These are phyloP conservation scores for Acholoe squamosa DNA, from an alignment of 2,888 invertebrate genomes.

Conservation along the genomic window DNA sequence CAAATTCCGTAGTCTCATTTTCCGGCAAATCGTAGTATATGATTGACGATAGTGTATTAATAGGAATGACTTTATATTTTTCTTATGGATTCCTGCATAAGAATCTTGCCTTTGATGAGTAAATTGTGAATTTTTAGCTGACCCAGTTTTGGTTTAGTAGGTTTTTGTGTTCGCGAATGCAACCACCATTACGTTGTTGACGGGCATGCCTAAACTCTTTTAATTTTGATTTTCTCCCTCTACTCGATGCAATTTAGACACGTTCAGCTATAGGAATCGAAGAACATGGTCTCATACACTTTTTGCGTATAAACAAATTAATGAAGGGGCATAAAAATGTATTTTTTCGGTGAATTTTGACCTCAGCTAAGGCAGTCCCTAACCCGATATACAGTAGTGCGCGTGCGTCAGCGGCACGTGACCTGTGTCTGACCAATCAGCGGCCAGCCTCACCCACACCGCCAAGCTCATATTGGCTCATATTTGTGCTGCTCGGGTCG, in stretches of 20 bases:
- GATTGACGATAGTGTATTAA: background rate
- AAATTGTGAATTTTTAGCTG: too few species aligned
- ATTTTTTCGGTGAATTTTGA: background rate
- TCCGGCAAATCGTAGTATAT: background rate
- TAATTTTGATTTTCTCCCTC: too few species aligned
- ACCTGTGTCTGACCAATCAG: background rate
- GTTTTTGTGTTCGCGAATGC: too few species aligned
- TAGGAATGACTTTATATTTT: background rate
- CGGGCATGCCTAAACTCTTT: too few species aligned
- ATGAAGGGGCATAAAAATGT: background rate
- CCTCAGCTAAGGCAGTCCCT: background rate
- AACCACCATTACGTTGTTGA: too few species aligned
- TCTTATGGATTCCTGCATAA: too few species aligned
- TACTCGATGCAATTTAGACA: too few species aligned
- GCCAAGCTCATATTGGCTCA: constrained; percentile 66
- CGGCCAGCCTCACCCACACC: constrained; percentile 59
- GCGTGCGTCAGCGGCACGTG: constrained; percentile 32
- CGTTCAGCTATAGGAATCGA: background rate
- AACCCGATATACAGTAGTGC: background rate
- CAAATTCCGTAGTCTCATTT: background rate
- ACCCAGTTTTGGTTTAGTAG: too few species aligned
- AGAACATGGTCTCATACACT: background rate
- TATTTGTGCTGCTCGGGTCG: constrained; percentile 53
- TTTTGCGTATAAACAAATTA: background rate
- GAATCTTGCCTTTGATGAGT: too few species aligned